Conservation (phyloP, 2,113 vertebrate genomes). For the Colossoma macropomum region DNA sequence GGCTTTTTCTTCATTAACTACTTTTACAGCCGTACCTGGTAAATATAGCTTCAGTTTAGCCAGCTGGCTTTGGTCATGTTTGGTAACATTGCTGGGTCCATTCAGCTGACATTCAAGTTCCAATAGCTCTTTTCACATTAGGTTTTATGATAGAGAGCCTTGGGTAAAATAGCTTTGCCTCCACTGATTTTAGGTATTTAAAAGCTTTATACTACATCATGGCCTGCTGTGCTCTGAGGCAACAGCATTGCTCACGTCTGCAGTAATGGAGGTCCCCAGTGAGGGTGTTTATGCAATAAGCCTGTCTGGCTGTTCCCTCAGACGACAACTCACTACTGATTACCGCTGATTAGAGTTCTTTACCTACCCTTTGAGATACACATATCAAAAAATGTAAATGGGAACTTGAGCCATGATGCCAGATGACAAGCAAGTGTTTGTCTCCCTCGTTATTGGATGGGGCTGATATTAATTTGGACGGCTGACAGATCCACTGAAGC, state of each 20-base stretch:
- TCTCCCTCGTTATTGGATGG: slow-evolving; percentile 11
- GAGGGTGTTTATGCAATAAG: slow-evolving; percentile 29
- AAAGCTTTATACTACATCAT: slow-evolving; percentile 1
- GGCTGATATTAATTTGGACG: slow-evolving; percentile 38
- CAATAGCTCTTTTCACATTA: neutral
- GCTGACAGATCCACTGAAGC: slow-evolving; percentile 16
- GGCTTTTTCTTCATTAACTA: too few species aligned
- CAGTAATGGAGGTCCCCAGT: neutral
- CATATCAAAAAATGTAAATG: slow-evolving; percentile 12
- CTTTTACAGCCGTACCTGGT: too few species aligned
- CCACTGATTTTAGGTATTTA: neutral
- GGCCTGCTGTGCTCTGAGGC: neutral
- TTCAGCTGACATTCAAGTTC: neutral
- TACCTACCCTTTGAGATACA: neutral
- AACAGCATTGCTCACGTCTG: neutral
- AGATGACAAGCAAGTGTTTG: neutral
- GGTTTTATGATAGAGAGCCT: neutral
- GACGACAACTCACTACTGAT: neutral
- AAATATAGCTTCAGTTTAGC: too few species aligned
- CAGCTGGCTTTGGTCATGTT: too few species aligned
- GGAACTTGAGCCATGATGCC: neutral
- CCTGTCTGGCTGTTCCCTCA: neutral
- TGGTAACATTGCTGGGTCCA: neutral
- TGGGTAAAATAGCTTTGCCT: neutral
- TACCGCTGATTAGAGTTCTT: neutral